phyloP scores from a whole-genome alignment of 2,888 invertebrate species.

The Sphaeridia pumilis region DNA sequence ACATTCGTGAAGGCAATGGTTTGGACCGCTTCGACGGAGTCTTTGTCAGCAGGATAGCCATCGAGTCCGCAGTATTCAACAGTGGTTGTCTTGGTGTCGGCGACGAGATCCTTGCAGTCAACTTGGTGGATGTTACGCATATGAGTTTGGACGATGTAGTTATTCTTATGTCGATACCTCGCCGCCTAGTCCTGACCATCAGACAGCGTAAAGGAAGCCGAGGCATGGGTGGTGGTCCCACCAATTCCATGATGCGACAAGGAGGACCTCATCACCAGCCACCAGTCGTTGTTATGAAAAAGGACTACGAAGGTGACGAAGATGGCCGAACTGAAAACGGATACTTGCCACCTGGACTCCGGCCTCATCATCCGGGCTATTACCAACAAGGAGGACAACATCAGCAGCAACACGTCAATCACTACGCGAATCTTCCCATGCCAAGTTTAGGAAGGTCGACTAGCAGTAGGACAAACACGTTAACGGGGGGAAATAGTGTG shows the following conservation, averaged over 20 bases:
- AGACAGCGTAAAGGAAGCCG: constrained; percentile 48
- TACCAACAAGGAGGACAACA: constrained; percentile 40
- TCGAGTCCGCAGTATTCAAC: constrained; percentile 93
- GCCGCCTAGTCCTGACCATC: constrained; percentile 85
- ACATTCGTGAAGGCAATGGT: constrained; percentile 99
- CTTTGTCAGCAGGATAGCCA: constrained; percentile 90
- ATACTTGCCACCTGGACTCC: constrained; percentile 36
- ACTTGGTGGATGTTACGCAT: constrained; percentile 90
- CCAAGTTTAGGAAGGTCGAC: constrained; percentile 22
- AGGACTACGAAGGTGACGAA: constrained; percentile 58
- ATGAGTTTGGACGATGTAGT: constrained; percentile 99
- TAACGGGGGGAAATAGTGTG: constrained; percentile 44
- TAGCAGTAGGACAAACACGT: constrained; percentile 17
- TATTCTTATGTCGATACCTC: constrained; percentile 97
- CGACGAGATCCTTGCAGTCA: constrained; percentile 96
- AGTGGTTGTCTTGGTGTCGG: constrained; percentile 88
- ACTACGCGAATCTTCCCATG: constrained; percentile 44
- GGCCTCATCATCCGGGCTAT: not conserved
- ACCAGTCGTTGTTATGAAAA: constrained; percentile 80
- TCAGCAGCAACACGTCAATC: constrained; percentile 45
- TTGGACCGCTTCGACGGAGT: constrained; percentile 88
- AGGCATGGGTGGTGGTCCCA: constrained; percentile 19
- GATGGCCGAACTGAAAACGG: constrained; percentile 39
- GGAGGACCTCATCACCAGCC: constrained; percentile 44
- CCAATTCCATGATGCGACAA: constrained; percentile 19